These are phyloP conservation scores for Eupithecia exiguata DNA, from an alignment of 2,888 invertebrate genomes.

Conservation along the genomic window DNA sequence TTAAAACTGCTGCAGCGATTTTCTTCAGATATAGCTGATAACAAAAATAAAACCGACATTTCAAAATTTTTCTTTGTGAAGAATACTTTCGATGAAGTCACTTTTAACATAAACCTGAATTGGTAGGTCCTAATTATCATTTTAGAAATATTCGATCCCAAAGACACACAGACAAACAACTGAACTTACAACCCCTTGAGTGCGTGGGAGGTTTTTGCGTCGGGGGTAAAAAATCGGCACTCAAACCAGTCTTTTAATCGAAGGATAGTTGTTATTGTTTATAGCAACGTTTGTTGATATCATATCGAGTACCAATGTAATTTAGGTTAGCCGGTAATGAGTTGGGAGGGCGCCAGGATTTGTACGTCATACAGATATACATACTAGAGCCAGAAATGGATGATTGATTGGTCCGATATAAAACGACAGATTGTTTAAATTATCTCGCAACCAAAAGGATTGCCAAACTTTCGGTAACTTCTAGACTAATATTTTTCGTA, in stretches of 20 bases:
- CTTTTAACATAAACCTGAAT: not conserved
- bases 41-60: no score
- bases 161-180: not conserved
- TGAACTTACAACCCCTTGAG: not conserved
- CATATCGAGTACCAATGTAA: not conserved
- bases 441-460: not conserved
- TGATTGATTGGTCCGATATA: not conserved
- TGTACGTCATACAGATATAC: slow-evolving; percentile 1
- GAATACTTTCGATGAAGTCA: no score
- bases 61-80: no score
- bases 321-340: slow-evolving; percentile 1
- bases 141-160: not conserved
- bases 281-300: not conserved
- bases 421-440: not conserved
- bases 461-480: not conserved
- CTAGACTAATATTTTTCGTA: not conserved
- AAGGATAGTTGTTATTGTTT: not conserved
- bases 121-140: not conserved
- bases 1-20: no score
- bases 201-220: not conserved
- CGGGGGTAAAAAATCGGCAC: not conserved
- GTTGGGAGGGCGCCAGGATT: slow-evolving; percentile 5
- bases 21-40: no score
- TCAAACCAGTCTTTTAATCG: not conserved
- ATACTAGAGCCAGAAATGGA: not conserved